phyloP scores from a whole-genome alignment of 2,888 invertebrate species.

The Drosophila borealis region DNA sequence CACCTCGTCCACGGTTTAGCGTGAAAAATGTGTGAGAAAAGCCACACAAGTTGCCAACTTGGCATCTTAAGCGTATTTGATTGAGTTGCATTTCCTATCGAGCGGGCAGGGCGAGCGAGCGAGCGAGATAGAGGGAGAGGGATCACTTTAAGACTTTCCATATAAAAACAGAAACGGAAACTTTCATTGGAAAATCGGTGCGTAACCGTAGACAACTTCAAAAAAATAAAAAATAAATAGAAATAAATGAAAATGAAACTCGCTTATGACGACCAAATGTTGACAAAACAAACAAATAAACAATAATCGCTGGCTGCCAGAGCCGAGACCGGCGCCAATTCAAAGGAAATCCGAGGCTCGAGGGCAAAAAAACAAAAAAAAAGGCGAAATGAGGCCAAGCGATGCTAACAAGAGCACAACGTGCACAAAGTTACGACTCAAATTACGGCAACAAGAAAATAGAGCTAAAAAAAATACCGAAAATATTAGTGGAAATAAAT shows the following conservation, averaged over 20 bases:
- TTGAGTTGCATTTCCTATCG: conserved; percentile 71
- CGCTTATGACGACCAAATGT: conserved; percentile 66
- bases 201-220: conserved; percentile 70
- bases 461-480: conserved; percentile 10
- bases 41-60: conserved; percentile 70
- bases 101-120: neutral
- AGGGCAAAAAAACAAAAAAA: conserved; percentile 23
- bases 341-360: conserved; percentile 64
- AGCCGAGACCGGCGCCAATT: conserved; percentile 59
- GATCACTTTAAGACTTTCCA: conserved; percentile 32
- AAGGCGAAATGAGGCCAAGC: conserved; percentile 31
- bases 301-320: conserved; percentile 39
- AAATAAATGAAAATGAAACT: conserved; percentile 11
- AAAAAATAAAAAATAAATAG: conserved; percentile 13
- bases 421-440: conserved; percentile 61
- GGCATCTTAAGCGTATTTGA: conserved; percentile 57
- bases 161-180: conserved; percentile 57
- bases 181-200: conserved; percentile 65
- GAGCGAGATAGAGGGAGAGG: no score
- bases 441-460: conserved; percentile 51
- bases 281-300: conserved; percentile 78
- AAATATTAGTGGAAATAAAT: neutral
- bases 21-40: conserved; percentile 78
- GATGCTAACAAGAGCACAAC: conserved; percentile 44
- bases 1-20: conserved; percentile 41